Conservation (phyloP, 2,888 invertebrate genomes). For the Cryptocephalus moraei region DNA sequence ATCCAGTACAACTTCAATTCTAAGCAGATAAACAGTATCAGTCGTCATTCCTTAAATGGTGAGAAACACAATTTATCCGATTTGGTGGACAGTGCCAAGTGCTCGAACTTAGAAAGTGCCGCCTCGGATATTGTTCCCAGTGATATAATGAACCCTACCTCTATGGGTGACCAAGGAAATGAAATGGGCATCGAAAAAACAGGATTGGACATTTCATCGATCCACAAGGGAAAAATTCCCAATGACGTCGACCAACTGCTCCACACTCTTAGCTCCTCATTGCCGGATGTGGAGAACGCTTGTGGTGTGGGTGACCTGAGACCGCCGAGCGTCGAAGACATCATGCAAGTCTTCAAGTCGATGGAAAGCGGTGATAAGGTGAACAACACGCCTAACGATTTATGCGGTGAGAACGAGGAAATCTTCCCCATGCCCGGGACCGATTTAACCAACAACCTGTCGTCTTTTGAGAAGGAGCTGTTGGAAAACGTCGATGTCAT, state of each 20-base stretch:
- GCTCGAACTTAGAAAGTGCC: slow-evolving; percentile 18
- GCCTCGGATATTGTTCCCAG: slow-evolving; percentile 25
- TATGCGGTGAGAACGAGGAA: slow-evolving; percentile 24
- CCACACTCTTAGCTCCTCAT: slow-evolving; percentile 41
- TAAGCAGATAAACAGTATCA: not conserved
- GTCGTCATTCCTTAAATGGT: not conserved
- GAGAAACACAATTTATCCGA: not conserved
- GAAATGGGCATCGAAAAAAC: slow-evolving; percentile 44
- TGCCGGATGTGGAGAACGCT: slow-evolving; percentile 26
- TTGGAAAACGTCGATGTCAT: slow-evolving; percentile 44
- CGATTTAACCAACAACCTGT: slow-evolving; percentile 28
- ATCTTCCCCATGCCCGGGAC: slow-evolving; percentile 30
- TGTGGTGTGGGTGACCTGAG: slow-evolving; percentile 41
- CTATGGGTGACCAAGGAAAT: slow-evolving; percentile 47
- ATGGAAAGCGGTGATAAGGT: slow-evolving; percentile 49
- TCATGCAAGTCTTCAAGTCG: slow-evolving; percentile 67
- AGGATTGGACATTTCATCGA: slow-evolving; percentile 42
- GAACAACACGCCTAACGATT: slow-evolving; percentile 23
- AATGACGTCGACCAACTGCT: slow-evolving; percentile 57
- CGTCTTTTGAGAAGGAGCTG: slow-evolving; percentile 32
- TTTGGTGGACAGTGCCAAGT: slow-evolving; percentile 6
- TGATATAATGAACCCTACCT: slow-evolving; percentile 41
- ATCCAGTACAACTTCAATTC: not conserved
- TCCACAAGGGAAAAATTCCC: slow-evolving; percentile 25
- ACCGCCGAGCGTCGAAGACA: slow-evolving; percentile 48